phyloP scores from a whole-genome alignment of 2,888 invertebrate species.

The Camponotus fellah region DNA sequence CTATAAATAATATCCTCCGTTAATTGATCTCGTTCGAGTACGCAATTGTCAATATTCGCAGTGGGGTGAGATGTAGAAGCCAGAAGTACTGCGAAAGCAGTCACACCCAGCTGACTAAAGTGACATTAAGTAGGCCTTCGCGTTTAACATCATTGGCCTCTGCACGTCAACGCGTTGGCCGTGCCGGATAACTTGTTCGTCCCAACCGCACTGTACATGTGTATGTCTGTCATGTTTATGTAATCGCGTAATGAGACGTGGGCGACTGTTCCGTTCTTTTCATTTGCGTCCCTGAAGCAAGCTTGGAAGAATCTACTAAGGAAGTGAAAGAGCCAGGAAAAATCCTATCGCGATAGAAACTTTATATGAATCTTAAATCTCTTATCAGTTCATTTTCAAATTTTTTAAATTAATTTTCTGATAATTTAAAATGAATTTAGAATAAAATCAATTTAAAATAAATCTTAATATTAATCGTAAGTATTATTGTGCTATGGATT shows the following conservation, averaged over 20 bases:
- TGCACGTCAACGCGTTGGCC: constrained; percentile 64
- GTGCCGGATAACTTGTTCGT: constrained; percentile 65
- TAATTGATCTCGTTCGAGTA: neutral
- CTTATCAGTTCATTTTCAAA: neutral
- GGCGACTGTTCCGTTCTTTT: constrained; percentile 71
- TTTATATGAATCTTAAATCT: neutral
- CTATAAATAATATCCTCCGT: neutral
- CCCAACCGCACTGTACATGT: constrained; percentile 56
- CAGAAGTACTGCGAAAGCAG: constrained; percentile 60
- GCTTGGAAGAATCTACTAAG: neutral
- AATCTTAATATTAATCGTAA: neutral
- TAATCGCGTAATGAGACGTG: constrained; percentile 78
- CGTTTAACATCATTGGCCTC: constrained; percentile 71
- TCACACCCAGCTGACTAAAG: constrained; percentile 71
- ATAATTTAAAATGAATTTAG: neutral
- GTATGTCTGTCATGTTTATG: constrained; percentile 71
- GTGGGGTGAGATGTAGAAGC: constrained; percentile 23
- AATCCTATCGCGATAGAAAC: neutral
- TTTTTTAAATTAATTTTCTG: neutral
- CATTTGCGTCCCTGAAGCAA: constrained; percentile 60
- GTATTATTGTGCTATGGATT: neutral
- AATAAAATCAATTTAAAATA: constrained; percentile 4
- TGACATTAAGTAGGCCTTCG: constrained; percentile 71
- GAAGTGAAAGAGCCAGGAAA: neutral
- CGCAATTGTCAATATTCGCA: constrained; percentile 19